phyloP scores from a whole-genome alignment of 2,113 vertebrate genomes.

The Lophotis ruficrista region DNA sequence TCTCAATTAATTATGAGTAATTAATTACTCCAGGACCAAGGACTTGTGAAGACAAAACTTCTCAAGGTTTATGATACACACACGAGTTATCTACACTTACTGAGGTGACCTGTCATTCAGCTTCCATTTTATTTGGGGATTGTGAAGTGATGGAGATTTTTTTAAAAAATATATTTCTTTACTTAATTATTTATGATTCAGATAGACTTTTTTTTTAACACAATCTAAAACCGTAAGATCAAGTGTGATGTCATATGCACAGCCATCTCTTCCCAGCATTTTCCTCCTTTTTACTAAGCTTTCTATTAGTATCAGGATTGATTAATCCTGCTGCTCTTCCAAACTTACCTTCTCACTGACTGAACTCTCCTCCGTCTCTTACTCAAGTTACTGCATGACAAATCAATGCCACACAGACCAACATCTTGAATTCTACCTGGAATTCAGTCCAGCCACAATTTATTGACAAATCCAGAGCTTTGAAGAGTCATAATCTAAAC shows the following conservation, averaged over 20 bases:
- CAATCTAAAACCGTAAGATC: neutral
- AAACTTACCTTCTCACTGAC: neutral
- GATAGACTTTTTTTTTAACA: neutral
- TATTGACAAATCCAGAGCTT: neutral
- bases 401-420: neutral
- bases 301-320: neutral
- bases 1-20: neutral
- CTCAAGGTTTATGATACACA: neutral
- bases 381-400: neutral
- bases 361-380: neutral
- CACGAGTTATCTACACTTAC: neutral
- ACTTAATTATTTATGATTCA: neutral
- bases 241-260: neutral
- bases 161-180: neutral
- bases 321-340: neutral
- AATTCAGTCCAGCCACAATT: neutral
- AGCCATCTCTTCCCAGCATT: neutral
- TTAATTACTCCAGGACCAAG: neutral
- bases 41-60: neutral
- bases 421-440: neutral
- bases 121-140: neutral
- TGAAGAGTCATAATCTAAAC: neutral
- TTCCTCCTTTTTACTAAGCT: neutral
- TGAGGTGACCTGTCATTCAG: neutral
- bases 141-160: neutral